Percentiles rank a stretch among this genome's conserved stretches.
These are phyloP conservation scores for Epinotia bilunana DNA, from an alignment of 2,888 invertebrate genomes.

Conservation along the genomic window DNA sequence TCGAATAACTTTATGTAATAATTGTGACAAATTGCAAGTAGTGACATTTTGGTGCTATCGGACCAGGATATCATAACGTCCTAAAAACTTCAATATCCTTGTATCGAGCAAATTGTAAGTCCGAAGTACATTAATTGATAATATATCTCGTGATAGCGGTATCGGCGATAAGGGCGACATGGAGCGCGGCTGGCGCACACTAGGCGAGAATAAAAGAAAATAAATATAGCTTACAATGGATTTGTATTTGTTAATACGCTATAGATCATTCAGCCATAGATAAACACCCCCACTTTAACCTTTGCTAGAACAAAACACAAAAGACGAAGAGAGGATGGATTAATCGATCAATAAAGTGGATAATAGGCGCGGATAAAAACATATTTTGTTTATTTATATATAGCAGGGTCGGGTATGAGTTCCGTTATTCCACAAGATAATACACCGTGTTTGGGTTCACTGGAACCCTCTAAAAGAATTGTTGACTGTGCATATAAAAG, in stretches of 20 bases:
- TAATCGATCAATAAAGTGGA: neutral
- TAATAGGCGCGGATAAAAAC: neutral
- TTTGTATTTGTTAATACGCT: neutral
- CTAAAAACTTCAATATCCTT: conserved; percentile 4
- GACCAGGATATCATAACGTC: neutral
- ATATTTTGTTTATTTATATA: too few relatives aligned
- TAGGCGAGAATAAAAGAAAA: neutral
- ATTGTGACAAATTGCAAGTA: too few relatives aligned
- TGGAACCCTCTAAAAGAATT: too few relatives aligned
- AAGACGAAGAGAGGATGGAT: neutral
- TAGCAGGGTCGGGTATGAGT: too few relatives aligned
- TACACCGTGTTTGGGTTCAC: too few relatives aligned
- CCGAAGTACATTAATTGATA: conserved; percentile 44
- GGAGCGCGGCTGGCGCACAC: conserved; percentile 9
- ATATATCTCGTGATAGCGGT: conserved; percentile 36
- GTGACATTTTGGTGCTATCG: neutral
- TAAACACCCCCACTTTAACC: neutral
- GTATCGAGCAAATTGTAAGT: conserved; percentile 24
- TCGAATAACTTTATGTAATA: too few relatives aligned
- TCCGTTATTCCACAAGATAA: too few relatives aligned
- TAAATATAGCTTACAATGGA: neutral
- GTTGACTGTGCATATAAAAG: too few relatives aligned
- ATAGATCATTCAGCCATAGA: neutral
- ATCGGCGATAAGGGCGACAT: conserved; percentile 35
- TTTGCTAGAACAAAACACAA: neutral